Evolutionary conservation across 1,140 invertebrate genomes (phyloP).

Genomic region (Bombyx mori): ASM3026992v2 NC_085133.1:4625001-4625500

Average conservation of each 20-base stretch:
- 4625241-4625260: not conserved
- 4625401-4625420: no score
- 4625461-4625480: no score
- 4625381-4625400: no score
- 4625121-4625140: not conserved
- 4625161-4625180: constrained; percentile 4
- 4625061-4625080: not conserved
- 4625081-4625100: constrained; percentile 17
- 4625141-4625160: not conserved
- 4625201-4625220: constrained; percentile 16
- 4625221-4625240: not conserved
- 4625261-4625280: not conserved
- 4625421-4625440: no score
- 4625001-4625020: no score
- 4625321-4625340: no score
- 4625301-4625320: no score
- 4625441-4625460: no score
- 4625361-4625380: no score
- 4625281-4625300: no score
- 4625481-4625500: no score
- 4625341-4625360: no score
- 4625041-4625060: not conserved
- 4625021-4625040: not conserved
- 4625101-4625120: constrained; percentile 32
- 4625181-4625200: constrained; percentile 11